Conservation (phyloP, 2,797 vertebrate genomes). For the Eulemur coronatus region DNA sequence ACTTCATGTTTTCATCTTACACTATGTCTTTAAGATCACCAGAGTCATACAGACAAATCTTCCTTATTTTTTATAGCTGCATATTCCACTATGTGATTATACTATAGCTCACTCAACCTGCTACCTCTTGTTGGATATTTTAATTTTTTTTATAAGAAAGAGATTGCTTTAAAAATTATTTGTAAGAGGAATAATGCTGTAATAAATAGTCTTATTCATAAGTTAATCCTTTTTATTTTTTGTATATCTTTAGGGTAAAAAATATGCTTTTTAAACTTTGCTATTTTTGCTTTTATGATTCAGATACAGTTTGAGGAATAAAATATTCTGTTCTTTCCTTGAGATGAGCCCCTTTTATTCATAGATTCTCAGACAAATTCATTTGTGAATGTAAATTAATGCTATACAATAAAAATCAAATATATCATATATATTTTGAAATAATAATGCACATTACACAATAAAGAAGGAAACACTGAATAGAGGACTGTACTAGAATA, state of each 20-base stretch:
- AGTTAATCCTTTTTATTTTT: neutral
- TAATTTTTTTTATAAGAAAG: neutral
- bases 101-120: neutral
- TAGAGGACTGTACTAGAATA: neutral
- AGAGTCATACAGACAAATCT: neutral
- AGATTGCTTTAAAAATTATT: neutral
- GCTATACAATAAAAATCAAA: neutral
- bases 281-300: conserved; percentile 4
- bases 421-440: neutral
- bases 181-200: neutral
- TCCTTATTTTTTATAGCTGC: neutral
- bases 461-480: neutral
- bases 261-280: neutral
- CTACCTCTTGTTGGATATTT: neutral
- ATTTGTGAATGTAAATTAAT: neutral
- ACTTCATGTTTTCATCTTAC: neutral
- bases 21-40: neutral
- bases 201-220: neutral
- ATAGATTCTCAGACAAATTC: neutral
- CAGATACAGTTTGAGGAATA: neutral
- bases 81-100: neutral
- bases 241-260: neutral
- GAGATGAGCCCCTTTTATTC: neutral
- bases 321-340: neutral
- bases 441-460: neutral